Base-by-base conservation (phyloP, 2,113 vertebrate genomes). In the Mystacornis crossleyi region DNA sequence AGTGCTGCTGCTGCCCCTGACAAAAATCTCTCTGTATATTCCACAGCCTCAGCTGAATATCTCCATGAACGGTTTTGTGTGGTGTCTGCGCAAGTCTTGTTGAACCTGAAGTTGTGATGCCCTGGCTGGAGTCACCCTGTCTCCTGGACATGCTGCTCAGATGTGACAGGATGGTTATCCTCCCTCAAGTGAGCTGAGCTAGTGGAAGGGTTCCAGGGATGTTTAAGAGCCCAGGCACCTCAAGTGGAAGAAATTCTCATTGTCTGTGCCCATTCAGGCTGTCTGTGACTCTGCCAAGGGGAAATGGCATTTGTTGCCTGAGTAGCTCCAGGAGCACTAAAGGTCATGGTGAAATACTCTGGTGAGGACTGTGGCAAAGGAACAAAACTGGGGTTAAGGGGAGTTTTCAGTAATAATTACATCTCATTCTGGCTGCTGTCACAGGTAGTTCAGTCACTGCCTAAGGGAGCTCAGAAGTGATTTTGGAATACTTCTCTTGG, bases 161-260 rank as follows among this genome's bases (percentile, higher is more conserved):
- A 8, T 64, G 21, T 47, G 51, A 64, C 53, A 72, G 28, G 51
- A 38, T 26, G 0, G 0, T 16, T 53, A 3, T 42, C 57, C 21
- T 77, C 23, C 9, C 42, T 47, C n/a, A 36, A 53, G 38, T 38
- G 54, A 67, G 17, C 50, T n/a, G 34, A 80, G 48, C 11, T 48
- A 18, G 4, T 43, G 18, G 19, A 47, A 75, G 47, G 1, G 0
- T 53, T 28, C 8, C 48, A 47, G 13, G 17, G 34, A 54, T 7
- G 9, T 54, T 26, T 14, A 31, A 62, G 67, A 62, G 57, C 10
- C 4, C 40, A 50, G 45, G 10, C 6, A 54, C 8, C 16, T 65
- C 61, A 50, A 6, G 16, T 5, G 6, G n/a, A 53, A 82, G 54
- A 36, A 54, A 64, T 45, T 48, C 11, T 34, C 48, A 64, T 48